Evolutionary conservation across 2,888 invertebrate genomes (phyloP).

Genomic region (Frankliniella intonsa): DNA sequence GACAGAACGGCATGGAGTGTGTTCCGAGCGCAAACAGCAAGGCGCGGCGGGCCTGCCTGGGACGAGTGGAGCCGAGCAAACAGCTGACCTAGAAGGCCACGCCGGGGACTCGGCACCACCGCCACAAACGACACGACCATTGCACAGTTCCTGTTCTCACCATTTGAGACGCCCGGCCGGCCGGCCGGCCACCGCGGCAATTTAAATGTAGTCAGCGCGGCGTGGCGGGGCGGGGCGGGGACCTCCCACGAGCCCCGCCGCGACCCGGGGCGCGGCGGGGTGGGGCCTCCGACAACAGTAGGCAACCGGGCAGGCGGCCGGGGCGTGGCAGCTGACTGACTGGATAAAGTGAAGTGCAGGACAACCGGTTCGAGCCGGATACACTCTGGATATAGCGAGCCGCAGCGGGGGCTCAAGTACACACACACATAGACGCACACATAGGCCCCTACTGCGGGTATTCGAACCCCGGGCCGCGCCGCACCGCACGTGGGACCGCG

Average conservation of each 20-base stretch:
- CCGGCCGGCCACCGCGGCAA: not conserved
- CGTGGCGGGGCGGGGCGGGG: not conserved
- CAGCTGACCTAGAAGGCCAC: constrained; percentile 11
- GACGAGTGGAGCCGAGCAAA: not conserved
- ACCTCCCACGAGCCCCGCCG: not conserved
- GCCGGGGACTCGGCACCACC: not conserved
- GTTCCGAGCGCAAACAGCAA: too few species aligned
- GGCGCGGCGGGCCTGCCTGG: too few species aligned
- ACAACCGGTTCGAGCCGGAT: not conserved
- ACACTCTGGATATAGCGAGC: not conserved
- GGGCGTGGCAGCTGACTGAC: not conserved
- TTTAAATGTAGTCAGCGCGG: not conserved
- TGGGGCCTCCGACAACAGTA: not conserved
- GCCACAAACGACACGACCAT: not conserved
- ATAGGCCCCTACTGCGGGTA: not conserved
- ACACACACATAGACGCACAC: not conserved
- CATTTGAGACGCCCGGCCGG: not conserved
- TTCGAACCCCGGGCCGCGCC: not conserved
- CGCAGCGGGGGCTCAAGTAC: too few species aligned
- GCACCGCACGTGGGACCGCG: not conserved
- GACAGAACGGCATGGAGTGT: not conserved
- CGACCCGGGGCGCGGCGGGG: not conserved
- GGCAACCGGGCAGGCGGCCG: not conserved
- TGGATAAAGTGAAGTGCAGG: not conserved
- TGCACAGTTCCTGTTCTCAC: constrained; percentile 6